Evolutionary conservation across 35 echinoderm and acorn worm genomes (phyloP), one percentile per base, ranked within the genome.

Genomic region (Amphiura filiformis): DNA sequence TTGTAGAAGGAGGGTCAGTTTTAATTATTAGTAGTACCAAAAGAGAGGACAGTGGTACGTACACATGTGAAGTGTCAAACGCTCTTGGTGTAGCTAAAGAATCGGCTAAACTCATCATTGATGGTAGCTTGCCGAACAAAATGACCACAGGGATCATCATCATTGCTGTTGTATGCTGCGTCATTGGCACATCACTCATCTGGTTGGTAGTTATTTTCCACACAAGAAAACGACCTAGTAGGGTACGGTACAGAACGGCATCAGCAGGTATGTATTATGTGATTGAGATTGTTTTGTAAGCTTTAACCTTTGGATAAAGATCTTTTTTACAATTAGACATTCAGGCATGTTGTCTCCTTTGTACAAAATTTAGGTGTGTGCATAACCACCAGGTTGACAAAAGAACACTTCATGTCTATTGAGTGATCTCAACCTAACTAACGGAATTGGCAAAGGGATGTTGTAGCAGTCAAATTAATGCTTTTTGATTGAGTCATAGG

Each of bases 151-250:
- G 92, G 4, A 98, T 98, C 87, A 98, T 98, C 42, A 87, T 92
- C 56, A 94, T 94, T 28, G 84, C 89, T 12, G 89, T 94, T n/a
- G 92, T 97, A 0, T 97, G 92, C 89, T 93, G 95, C 44, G 56
- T 97, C 38, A 88, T 94, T 0, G 95, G 95, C 26, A 97, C 95
- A 13, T 97, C 95, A 1, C 80, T 93, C 41, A 90, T 97, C 15
- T 93, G 91, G 95, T 91, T 97, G 31, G 75, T 93, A 32, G 84
- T 97, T 18, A 97, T 97, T 1, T 97, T 93, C 57, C 95, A 97
- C 36, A 97, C 91, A 4, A 78, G 95, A 17, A 97, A 93, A 80
- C 88, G 84, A 18, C 39, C 84, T 20, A 79, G 65, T 14, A 79
- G 94, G 22, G 64, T 56, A 34, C 83, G 64, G 15, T 85, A 75